These are phyloP conservation scores for Merops nubicus DNA, from an alignment of 2,113 vertebrate genomes.

Conservation along the genomic window DNA sequence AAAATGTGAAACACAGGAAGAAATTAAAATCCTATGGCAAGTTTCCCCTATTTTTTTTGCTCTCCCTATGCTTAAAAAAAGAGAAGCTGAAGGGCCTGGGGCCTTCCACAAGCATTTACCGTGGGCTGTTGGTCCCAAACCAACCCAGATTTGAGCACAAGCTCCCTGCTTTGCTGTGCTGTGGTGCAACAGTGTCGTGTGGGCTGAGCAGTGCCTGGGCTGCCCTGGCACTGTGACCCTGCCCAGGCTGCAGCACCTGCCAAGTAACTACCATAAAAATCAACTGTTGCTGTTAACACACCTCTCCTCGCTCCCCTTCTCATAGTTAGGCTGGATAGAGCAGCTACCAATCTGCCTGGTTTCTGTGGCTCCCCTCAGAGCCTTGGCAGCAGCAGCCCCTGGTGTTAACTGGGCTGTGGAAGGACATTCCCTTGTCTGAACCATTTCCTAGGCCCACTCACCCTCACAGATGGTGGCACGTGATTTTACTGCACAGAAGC, in stretches of 20 bases:
- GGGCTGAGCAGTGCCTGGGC: background rate
- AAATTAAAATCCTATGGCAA: background rate
- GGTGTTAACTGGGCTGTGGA: slow-evolving; percentile 37
- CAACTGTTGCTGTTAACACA: background rate
- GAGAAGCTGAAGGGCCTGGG: background rate
- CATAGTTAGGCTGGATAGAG: background rate
- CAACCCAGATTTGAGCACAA: background rate
- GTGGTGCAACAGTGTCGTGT: background rate
- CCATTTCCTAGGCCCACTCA: slow-evolving; percentile 31
- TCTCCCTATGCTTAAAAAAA: background rate
- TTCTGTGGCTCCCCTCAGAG: slow-evolving; percentile 31
- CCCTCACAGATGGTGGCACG: background rate
- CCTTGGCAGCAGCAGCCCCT: slow-evolving; percentile 34
- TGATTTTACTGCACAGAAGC: slow-evolving; percentile 27
- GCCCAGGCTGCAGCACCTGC: background rate
- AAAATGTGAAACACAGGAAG: background rate
- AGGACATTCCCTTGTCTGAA: slow-evolving; percentile 11
- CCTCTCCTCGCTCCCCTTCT: background rate
- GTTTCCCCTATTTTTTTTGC: background rate
- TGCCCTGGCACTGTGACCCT: background rate
- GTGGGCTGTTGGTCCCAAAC: background rate
- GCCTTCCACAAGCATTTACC: background rate
- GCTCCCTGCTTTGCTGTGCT: background rate
- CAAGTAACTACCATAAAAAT: background rate
- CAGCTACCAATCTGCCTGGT: slow-evolving; percentile 4